These are phyloP conservation scores for Butorides virescens DNA, from an alignment of 2,113 vertebrate species.

Conservation along the genomic window DNA sequence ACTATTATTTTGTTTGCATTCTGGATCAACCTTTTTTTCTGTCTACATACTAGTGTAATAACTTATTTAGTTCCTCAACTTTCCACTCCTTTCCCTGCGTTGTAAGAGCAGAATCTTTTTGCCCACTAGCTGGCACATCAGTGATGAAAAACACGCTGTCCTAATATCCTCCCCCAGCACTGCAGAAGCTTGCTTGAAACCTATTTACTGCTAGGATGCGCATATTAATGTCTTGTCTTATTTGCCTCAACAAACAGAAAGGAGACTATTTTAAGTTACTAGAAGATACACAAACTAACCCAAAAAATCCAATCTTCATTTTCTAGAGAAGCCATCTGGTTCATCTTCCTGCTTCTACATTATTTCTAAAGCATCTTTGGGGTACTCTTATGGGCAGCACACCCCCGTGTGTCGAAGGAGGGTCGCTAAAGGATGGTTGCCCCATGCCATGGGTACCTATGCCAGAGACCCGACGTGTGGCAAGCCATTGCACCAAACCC, in stretches of 20 bases:
- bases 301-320: not conserved
- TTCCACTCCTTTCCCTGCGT: not conserved
- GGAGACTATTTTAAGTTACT: conserved; percentile 33
- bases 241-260: conserved; percentile 48
- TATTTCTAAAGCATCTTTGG: not conserved
- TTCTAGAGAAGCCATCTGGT: not conserved
- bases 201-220: conserved; percentile 7
- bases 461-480: accelerated
- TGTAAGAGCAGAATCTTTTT: not conserved
- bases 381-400: not conserved
- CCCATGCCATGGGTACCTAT: not conserved
- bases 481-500: not conserved
- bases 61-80: not conserved
- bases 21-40: not conserved
- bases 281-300: not conserved
- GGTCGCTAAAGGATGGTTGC: not conserved
- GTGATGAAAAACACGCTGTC: not conserved
- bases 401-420: accelerated
- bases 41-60: not conserved
- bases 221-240: conserved; percentile 53
- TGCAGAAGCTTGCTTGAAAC: conserved; percentile 18
- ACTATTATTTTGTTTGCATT: not conserved
- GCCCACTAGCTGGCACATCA: not conserved
- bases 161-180: conserved; percentile 12
- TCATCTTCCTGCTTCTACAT: accelerated